Conservation (phyloP, 1,140 invertebrate species). For the Chlorops oryzae region DNA sequence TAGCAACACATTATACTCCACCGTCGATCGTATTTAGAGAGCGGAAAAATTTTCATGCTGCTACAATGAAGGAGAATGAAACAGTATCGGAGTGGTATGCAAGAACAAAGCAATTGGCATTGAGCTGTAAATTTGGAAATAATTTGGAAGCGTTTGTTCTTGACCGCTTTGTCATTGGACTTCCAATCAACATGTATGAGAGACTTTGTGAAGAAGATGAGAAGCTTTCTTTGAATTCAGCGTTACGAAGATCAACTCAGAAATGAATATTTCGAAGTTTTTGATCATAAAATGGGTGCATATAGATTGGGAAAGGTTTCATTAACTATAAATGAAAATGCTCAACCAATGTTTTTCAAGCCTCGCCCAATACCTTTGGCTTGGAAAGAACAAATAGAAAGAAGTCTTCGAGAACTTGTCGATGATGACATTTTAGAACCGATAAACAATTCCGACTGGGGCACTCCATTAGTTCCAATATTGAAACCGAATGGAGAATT, state of each 20-base stretch:
- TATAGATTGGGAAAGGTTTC: neutral
- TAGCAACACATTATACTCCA: no score
- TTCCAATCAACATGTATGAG: slow-evolving; percentile 9
- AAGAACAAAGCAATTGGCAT: slow-evolving; percentile 9
- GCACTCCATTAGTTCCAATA: slow-evolving; percentile 42
- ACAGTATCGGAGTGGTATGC: no score
- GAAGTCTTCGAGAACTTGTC: slow-evolving; percentile 30
- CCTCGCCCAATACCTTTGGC: slow-evolving; percentile 13
- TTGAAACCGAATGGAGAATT: slow-evolving; percentile 43
- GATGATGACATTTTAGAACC: slow-evolving; percentile 31
- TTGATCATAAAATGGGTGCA: neutral
- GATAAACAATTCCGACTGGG: slow-evolving; percentile 39
- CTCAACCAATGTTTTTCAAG: slow-evolving; percentile 12
- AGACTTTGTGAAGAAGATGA: slow-evolving; percentile 10
- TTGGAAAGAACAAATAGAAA: slow-evolving; percentile 14
- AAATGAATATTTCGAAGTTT: slow-evolving; percentile 9
- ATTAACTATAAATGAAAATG: slow-evolving; percentile 1
- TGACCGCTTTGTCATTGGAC: slow-evolving; percentile 8
- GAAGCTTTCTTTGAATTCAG: slow-evolving; percentile 6
- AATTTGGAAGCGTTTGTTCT: slow-evolving; percentile 10
- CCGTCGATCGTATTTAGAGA: no score
- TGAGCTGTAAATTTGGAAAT: slow-evolving; percentile 9
- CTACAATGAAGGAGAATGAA: no score
- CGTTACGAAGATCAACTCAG: slow-evolving; percentile 11
- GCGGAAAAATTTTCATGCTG: no score